Evolutionary conservation across 2,797 vertebrate species (phyloP).

Genomic region (Lemur catta): DNA sequence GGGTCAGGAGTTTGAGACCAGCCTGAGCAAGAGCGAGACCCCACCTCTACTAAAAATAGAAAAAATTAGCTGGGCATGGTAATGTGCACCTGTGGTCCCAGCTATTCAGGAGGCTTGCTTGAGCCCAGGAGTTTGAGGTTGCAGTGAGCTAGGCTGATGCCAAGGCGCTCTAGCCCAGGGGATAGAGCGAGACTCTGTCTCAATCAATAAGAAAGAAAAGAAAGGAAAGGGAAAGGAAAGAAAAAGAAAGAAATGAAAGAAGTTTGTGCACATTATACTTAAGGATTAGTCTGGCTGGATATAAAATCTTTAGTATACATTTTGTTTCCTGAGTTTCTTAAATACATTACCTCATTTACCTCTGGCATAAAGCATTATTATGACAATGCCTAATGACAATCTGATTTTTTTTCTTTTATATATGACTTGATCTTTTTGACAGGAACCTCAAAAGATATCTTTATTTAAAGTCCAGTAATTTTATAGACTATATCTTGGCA

Average conservation of each 20-base stretch:
- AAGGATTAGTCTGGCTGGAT: background rate
- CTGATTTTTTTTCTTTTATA: background rate
- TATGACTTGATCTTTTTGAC: background rate
- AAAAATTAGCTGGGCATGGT: too few relatives aligned
- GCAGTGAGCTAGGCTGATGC: too few relatives aligned
- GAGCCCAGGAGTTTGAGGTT: too few relatives aligned
- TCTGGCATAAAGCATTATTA: background rate
- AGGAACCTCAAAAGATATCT: background rate
- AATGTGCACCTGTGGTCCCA: too few relatives aligned
- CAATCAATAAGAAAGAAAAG: too few relatives aligned
- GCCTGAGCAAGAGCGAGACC: too few relatives aligned
- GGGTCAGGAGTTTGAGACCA: too few relatives aligned
- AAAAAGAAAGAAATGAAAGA: background rate
- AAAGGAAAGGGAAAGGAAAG: too few relatives aligned
- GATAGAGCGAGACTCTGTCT: too few relatives aligned
- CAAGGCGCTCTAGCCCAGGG: too few relatives aligned
- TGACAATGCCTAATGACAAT: background rate
- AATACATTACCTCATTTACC: background rate
- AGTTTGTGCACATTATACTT: background rate
- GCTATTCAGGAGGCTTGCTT: too few relatives aligned
- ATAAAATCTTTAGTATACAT: background rate
- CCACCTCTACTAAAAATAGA: too few relatives aligned
- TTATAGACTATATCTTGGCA: background rate
- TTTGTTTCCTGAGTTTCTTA: conserved; percentile 29
- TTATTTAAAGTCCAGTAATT: background rate